Conservation (phyloP, 2,888 invertebrate genomes). For the Agrochola litura region DNA sequence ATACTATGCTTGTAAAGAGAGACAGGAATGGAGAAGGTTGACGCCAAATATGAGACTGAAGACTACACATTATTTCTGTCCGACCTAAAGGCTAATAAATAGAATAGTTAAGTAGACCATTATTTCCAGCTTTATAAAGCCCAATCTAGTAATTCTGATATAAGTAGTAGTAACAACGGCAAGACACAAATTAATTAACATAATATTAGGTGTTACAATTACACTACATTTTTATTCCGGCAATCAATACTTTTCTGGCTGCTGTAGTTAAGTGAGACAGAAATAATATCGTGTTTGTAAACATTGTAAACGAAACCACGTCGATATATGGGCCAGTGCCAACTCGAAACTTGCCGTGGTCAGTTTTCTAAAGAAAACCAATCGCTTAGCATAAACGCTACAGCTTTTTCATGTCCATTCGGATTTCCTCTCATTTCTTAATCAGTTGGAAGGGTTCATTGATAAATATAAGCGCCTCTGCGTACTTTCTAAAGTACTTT, state of each 20-base stretch:
- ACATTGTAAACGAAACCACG: conserved; percentile 36
- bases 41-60: no score
- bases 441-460: conserved; percentile 48
- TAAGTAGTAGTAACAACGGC: not conserved
- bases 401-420: conserved; percentile 62
- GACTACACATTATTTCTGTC: no score
- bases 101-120: not conserved
- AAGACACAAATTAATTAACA: not conserved
- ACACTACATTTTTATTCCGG: not conserved
- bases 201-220: not conserved
- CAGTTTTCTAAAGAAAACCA: conserved; percentile 67
- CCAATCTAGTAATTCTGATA: not conserved
- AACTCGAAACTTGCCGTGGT: conserved; percentile 53
- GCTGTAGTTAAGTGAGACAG: conserved; percentile 12
- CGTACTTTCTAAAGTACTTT: conserved; percentile 54
- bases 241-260: conserved; percentile 14
- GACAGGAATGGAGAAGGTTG: no score
- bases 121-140: no score
- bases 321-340: conserved; percentile 53
- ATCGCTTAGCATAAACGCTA: conserved; percentile 55
- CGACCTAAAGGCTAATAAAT: no score
- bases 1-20: no score
- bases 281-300: conserved; percentile 42
- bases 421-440: conserved; percentile 66
- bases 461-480: conserved; percentile 46